These are phyloP conservation scores for Linurgus olivaceus DNA, from an alignment of 2,797 vertebrate genomes.

Conservation along the genomic window DNA sequence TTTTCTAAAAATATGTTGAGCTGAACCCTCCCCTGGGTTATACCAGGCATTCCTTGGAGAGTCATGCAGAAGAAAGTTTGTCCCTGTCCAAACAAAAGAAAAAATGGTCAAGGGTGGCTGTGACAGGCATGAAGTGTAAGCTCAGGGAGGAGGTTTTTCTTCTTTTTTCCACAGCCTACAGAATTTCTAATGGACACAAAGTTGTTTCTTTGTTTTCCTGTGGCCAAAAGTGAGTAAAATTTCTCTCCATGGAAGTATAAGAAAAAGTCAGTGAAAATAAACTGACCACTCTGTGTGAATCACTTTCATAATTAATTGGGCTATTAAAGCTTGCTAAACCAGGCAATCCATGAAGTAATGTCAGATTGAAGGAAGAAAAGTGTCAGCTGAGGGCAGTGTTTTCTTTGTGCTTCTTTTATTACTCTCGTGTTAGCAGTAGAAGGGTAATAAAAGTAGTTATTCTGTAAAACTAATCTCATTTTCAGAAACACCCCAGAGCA, in stretches of 20 bases:
- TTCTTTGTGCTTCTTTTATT: background rate
- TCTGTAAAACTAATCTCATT: background rate
- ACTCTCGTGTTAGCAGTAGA: background rate
- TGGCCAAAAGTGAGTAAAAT: background rate
- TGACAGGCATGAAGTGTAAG: background rate
- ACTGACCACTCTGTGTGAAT: background rate
- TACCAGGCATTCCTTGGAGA: background rate
- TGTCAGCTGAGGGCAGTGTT: background rate
- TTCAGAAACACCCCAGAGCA: background rate
- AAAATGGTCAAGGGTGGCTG: background rate
- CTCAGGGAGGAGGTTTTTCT: background rate
- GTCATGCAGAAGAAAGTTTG: background rate
- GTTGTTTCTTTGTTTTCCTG: background rate
- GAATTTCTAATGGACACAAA: background rate
- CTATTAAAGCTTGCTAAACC: background rate
- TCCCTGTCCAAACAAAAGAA: background rate
- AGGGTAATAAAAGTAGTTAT: background rate
- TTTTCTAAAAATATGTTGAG: constrained; percentile 47
- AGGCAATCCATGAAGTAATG: background rate
- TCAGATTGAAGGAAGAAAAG: background rate
- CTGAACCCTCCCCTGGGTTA: background rate
- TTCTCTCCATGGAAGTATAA: background rate
- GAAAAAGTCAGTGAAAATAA: background rate
- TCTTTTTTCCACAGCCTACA: background rate
- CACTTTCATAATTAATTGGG: background rate